These are phyloP conservation scores for Spheniscus mendiculus DNA, from an alignment of 2,113 vertebrate genomes.

Conservation along the genomic window DNA sequence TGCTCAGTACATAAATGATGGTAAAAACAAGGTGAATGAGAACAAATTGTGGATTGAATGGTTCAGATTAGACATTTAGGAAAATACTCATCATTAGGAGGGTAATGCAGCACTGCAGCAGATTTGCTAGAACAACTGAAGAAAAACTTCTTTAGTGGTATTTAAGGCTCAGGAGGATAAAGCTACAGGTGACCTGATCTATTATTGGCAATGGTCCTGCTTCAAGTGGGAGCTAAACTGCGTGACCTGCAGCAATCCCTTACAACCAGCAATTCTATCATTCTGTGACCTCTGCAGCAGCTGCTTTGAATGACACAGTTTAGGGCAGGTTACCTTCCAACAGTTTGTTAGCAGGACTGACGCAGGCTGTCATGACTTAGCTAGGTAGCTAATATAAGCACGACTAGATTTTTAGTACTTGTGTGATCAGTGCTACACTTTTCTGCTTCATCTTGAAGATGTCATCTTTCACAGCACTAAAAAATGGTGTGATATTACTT, in stretches of 20 bases:
- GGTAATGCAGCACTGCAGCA: background rate
- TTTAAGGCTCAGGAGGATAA: background rate
- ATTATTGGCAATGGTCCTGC: background rate
- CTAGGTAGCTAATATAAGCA: rapidly evolving
- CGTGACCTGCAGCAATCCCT: background rate
- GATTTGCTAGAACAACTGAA: background rate
- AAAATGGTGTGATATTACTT: background rate
- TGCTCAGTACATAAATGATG: background rate
- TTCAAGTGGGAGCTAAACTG: background rate
- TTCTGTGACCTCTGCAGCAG: background rate
- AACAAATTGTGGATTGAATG: background rate
- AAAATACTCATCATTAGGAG: background rate
- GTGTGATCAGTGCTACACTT: background rate
- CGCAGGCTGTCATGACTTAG: background rate
- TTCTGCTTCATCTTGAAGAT: background rate
- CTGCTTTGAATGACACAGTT: background rate
- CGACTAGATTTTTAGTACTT: background rate
- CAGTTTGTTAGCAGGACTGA: background rate
- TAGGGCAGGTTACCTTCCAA: background rate
- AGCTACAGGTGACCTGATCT: background rate
- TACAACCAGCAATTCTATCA: background rate
- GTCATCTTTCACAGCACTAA: background rate
- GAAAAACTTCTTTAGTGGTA: background rate
- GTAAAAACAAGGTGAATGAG: background rate
- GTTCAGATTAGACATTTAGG: background rate